Evolutionary conservation across 2,888 invertebrate species (phyloP).

Genomic region (Xestia ashworthii): DNA sequence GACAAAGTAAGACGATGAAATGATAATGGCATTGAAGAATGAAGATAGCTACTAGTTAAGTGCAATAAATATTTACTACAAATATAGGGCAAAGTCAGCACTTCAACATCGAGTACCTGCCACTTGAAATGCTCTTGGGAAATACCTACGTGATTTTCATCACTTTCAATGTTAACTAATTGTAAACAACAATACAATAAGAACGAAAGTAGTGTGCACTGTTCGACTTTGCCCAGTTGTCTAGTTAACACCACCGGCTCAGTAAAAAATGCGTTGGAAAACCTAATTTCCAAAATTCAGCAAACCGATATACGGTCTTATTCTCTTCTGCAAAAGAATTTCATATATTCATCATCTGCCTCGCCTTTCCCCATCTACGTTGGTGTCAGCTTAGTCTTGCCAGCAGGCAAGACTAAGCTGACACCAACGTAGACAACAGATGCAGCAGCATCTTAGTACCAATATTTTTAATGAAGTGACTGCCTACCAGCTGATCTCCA

Average conservation of each 20-base stretch:
- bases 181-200: not conserved
- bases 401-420: too few species aligned
- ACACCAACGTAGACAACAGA: too few species aligned
- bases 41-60: not conserved
- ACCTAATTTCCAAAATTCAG: not conserved
- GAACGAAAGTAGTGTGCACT: constrained; percentile 1
- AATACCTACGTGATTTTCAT: not conserved
- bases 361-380: not conserved
- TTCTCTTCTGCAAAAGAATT: not conserved
- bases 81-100: constrained; percentile 35
- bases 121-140: constrained; percentile 9
- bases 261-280: not conserved
- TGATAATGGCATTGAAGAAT: constrained; percentile 22
- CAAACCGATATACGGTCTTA: not conserved
- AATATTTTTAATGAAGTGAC: not conserved
- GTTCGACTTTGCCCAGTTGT: not conserved
- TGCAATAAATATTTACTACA: constrained; percentile 3
- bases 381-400: not conserved
- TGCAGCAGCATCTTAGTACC: not conserved
- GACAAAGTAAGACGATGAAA: not conserved
- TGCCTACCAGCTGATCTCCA: not conserved
- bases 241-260: not conserved
- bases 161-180: not conserved
- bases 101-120: constrained; percentile 22
- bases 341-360: not conserved